phyloP scores from a whole-genome alignment of 2,113 vertebrate species.

The Psittacula cyanocephala region DNA sequence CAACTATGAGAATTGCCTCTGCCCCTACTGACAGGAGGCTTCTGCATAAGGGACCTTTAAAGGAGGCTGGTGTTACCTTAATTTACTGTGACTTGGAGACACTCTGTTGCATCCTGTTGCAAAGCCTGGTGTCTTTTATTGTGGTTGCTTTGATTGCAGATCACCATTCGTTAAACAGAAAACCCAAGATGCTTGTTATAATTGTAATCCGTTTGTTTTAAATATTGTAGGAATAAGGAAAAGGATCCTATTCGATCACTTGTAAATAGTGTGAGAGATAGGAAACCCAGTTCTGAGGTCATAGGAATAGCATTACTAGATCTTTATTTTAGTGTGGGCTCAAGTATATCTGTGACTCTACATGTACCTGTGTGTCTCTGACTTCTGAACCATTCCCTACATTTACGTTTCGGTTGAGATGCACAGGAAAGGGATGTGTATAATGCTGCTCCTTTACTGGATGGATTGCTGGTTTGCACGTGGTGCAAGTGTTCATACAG shows the following conservation, averaged over 20 bases:
- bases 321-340: neutral
- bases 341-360: neutral
- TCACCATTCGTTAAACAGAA: neutral
- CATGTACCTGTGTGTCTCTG: neutral
- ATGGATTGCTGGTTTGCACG: neutral
- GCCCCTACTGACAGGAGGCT: neutral
- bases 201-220: neutral
- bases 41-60: neutral
- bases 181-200: neutral
- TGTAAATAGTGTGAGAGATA: neutral
- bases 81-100: neutral
- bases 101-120: neutral
- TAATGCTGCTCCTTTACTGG: neutral
- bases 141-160: neutral
- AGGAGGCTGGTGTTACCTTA: neutral
- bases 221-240: neutral
- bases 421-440: neutral
- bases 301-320: neutral
- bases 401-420: neutral
- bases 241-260: neutral
- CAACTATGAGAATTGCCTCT: neutral
- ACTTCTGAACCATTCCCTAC: neutral
- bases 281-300: neutral
- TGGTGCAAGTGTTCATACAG: neutral
- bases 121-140: neutral